Conservation (phyloP, 2,888 invertebrate species). For the Julus scanicus region DNA sequence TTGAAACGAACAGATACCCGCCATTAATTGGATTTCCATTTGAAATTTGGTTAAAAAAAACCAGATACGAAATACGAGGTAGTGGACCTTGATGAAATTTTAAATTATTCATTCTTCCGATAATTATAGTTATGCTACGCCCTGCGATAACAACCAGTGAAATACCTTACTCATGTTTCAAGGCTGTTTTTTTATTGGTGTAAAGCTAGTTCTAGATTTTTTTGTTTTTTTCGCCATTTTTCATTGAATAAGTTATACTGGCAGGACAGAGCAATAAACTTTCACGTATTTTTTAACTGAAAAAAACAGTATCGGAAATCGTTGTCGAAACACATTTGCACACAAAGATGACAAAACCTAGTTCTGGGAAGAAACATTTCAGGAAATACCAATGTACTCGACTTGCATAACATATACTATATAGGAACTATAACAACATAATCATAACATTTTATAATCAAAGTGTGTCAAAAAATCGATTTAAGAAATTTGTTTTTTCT, state of each 20-base stretch:
- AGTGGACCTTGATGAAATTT: neutral
- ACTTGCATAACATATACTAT: too few relatives aligned
- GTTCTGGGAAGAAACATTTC: neutral
- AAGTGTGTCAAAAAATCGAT: neutral
- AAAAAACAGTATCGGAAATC: neutral
- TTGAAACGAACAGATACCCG: neutral
- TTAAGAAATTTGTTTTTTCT: neutral
- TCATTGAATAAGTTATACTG: neutral
- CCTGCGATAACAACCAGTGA: neutral
- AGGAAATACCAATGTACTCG: too few relatives aligned
- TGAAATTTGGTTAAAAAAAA: neutral
- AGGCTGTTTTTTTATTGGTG: neutral
- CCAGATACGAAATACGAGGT: neutral
- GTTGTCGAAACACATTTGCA: neutral
- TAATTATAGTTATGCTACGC: neutral
- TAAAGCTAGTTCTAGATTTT: neutral
- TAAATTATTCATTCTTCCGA: neutral
- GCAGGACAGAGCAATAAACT: neutral
- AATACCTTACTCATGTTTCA: neutral
- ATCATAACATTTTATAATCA: too few relatives aligned
- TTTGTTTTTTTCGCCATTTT: neutral
- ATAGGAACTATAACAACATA: too few relatives aligned
- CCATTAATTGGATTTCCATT: slow-evolving; percentile 6
- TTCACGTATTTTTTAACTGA: neutral
- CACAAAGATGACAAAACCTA: neutral